Base-by-base conservation (phyloP, 2,797 vertebrate species). In the Pseudopleuronectes americanus region DNA sequence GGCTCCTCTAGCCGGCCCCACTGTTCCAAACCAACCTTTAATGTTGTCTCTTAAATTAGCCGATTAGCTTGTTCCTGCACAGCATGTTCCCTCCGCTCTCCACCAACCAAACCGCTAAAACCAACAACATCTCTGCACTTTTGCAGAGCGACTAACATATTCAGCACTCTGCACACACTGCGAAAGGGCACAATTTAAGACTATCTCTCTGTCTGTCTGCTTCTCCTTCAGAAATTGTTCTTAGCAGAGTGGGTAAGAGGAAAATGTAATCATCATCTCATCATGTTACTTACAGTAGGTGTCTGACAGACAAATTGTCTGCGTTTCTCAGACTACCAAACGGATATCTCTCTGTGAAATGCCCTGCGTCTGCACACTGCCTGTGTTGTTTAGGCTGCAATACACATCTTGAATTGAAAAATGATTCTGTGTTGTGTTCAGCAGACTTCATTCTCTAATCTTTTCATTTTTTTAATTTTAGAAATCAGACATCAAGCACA, bases 1-100 rank as follows among this genome's bases (percentile, higher is more conserved):
- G 23, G n/a, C 64, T 55, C 38, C 28, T 14, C 26, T 31, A n/a
- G n/a, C 68, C 23, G 70, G 51, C 14, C 54, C 69, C 41, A 24
- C 45, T 81, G 76, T 74, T 80, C 70, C 64, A 81, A 81, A 64
- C 24, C 64, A 1, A 56, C 57, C 61, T 36, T 81, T 84, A 68
- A 75, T 78, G 74, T 68, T 60, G 53, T 75, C 26, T 64, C 71
- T 78, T 89, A 68, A 83, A 90, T 86, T 71, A 87, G 58, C 68
- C 80, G 67, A 87, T 87, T 73, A 73, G 67, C 57, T 64, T 81
- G 83, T 78, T 76, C 74, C 74, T 69, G 84, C 75, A 89, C 84
- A 69, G 55, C 63, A 8, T 83, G 83, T 84, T 85, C 81, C 56
- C 59, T 67, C 76, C 38, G 73, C 71, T 55, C 76, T 60, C 58